phyloP scores from a whole-genome alignment of 2,888 invertebrate genomes.

The Sabatieria punctata region DNA sequence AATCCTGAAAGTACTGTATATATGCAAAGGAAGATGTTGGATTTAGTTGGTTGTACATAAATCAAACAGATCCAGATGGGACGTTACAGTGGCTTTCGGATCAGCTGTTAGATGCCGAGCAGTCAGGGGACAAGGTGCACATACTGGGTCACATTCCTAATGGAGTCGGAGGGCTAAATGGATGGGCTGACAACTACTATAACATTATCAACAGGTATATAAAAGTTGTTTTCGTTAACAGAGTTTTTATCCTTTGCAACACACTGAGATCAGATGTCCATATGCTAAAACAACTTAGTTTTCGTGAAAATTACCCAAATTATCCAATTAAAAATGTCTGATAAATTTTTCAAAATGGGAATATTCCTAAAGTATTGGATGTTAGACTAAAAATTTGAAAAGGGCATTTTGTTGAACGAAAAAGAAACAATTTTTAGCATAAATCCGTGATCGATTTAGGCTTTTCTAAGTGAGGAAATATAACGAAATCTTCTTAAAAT shows the following conservation, averaged over 20 bases:
- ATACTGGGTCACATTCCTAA: constrained; percentile 67
- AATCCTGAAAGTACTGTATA: too few species aligned
- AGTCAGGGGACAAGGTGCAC: constrained; percentile 52
- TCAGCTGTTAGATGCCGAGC: constrained; percentile 54
- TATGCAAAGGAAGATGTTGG: too few species aligned
- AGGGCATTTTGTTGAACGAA: too few species aligned
- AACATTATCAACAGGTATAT: constrained; percentile 33
- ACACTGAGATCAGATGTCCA: too few species aligned
- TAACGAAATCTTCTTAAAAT: too few species aligned
- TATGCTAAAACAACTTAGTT: too few species aligned
- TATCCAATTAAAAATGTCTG: not conserved
- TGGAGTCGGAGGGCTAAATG: constrained; percentile 47
- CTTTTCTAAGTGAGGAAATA: too few species aligned
- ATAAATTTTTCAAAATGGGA: not conserved
- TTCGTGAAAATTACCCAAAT: not conserved
- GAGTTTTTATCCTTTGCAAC: too few species aligned
- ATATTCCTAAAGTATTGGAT: not conserved
- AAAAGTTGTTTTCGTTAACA: not conserved
- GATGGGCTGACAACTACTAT: constrained; percentile 65
- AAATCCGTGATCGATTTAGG: constrained; percentile 16
- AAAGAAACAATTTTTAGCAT: too few species aligned
- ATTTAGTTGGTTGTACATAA: constrained; percentile 53
- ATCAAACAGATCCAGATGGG: constrained; percentile 60
- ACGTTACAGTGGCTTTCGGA: constrained; percentile 64
- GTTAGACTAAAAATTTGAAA: not conserved